phyloP scores from a whole-genome alignment of 2,888 invertebrate species.

The Morpho achilles region DNA sequence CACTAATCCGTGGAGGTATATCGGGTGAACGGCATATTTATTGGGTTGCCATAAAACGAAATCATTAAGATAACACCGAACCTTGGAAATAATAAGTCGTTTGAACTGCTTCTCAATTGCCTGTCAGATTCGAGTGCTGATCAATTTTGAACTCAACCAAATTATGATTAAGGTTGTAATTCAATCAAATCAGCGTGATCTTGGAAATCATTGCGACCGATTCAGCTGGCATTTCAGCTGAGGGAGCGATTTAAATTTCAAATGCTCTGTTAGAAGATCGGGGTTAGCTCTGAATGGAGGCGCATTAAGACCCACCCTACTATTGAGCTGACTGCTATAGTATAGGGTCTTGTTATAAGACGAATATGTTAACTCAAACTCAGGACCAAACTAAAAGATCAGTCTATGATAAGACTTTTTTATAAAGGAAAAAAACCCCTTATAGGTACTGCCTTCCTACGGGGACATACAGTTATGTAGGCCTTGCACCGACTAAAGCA shows the following conservation, averaged over 20 bases:
- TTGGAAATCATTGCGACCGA: constrained; percentile 45
- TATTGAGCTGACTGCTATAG: too few relatives aligned
- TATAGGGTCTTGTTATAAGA: too few relatives aligned
- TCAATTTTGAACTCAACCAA: constrained; percentile 9
- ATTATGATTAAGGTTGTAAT: constrained; percentile 9
- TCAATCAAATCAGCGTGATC: constrained; percentile 13
- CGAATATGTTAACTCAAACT: too few relatives aligned
- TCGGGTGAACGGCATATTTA: constrained; percentile 4
- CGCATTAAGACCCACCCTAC: constrained; percentile 30
- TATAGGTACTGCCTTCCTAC: too few relatives aligned
- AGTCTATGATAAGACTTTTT: too few relatives aligned
- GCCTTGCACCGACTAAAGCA: too few relatives aligned
- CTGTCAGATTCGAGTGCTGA: constrained; percentile 14
- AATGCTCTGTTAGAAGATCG: constrained; percentile 66
- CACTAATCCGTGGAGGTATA: too few relatives aligned
- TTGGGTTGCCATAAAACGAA: constrained; percentile 21
- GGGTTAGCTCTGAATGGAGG: constrained; percentile 56
- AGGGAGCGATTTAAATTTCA: constrained; percentile 70
- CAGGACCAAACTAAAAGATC: too few relatives aligned
- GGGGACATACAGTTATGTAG: too few relatives aligned
- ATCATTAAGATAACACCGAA: constrained; percentile 28
- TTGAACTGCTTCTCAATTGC: constrained; percentile 24
- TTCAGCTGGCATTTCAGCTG: constrained; percentile 47
- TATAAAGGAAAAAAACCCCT: too few relatives aligned
- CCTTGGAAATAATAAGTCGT: constrained; percentile 28